Conservation (phyloP, 2,113 vertebrate genomes). For the Thunnus maccoyii region DNA sequence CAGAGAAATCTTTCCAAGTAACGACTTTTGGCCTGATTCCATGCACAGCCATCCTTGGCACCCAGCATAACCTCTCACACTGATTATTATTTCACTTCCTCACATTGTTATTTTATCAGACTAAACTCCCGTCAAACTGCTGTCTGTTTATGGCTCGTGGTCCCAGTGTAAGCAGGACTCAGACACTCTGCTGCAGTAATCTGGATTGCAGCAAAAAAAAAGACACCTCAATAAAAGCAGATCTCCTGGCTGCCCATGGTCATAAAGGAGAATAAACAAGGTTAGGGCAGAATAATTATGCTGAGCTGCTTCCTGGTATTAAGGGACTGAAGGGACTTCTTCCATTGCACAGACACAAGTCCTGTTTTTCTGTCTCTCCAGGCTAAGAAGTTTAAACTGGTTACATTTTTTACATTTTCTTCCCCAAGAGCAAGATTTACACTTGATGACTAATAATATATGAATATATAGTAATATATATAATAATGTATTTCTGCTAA, state of each 20-base stretch:
- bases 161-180: constrained; percentile 75
- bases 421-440: constrained; percentile 19
- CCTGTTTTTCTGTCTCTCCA: constrained; percentile 14
- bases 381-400: constrained; percentile 24
- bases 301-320: constrained; percentile 75
- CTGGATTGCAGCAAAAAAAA: constrained; percentile 62
- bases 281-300: constrained; percentile 76
- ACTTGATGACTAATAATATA: constrained; percentile 15
- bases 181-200: constrained; percentile 66
- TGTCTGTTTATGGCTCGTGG: constrained; percentile 71
- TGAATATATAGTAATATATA: too few species aligned
- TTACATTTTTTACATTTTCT: constrained; percentile 9
- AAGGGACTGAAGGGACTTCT: constrained; percentile 54
- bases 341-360: constrained; percentile 53
- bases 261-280: constrained; percentile 77
- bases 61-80: constrained; percentile 57
- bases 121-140: constrained; percentile 53
- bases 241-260: constrained; percentile 70
- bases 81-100: constrained; percentile 72
- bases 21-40: constrained; percentile 13
- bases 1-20: constrained; percentile 28
- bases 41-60: constrained; percentile 41
- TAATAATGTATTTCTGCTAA: constrained; percentile 17
- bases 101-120: constrained; percentile 64
- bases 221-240: constrained; percentile 78